These are phyloP conservation scores for Sialis fuliginosa DNA, from an alignment of 2,888 invertebrate species.

Conservation along the genomic window DNA sequence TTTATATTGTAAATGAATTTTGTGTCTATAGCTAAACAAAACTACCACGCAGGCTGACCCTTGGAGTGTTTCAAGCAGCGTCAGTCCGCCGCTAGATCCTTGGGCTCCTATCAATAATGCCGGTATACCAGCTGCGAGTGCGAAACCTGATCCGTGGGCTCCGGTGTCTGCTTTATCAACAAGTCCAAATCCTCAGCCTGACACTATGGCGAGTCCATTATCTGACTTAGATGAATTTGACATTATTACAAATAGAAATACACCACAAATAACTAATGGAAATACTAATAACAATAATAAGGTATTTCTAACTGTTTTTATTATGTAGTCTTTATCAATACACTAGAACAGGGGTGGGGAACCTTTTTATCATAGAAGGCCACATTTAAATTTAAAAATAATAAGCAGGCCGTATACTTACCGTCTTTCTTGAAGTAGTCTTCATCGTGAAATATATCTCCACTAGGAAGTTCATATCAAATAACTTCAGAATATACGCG, in stretches of 20 bases:
- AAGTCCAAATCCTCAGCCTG: not conserved
- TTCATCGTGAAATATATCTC: no score
- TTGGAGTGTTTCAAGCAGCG: constrained; percentile 39
- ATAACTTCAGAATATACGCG: no score
- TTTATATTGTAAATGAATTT: constrained; percentile 2
- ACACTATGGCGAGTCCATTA: constrained; percentile 23
- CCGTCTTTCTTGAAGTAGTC: no score
- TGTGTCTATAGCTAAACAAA: constrained; percentile 1
- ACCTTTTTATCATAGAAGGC: no score
- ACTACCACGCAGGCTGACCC: constrained; percentile 30
- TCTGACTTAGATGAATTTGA: constrained; percentile 78
- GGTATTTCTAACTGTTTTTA: constrained; percentile 4
- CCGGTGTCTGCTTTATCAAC: constrained; percentile 19
- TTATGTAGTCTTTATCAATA: constrained; percentile 4
- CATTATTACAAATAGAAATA: constrained; percentile 61
- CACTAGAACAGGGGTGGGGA: no score
- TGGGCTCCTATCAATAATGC: constrained; percentile 9
- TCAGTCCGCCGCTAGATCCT: constrained; percentile 14
- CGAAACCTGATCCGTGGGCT: constrained; percentile 41
- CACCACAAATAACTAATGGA: constrained; percentile 15
- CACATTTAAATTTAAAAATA: no score
- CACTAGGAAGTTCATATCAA: no score
- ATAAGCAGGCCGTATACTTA: no score
- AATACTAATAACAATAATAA: constrained; percentile 12
- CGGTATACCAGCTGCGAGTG: constrained; percentile 19